phyloP scores from a whole-genome alignment of 2,113 vertebrate genomes.

The Ancistrus triradiatus region DNA sequence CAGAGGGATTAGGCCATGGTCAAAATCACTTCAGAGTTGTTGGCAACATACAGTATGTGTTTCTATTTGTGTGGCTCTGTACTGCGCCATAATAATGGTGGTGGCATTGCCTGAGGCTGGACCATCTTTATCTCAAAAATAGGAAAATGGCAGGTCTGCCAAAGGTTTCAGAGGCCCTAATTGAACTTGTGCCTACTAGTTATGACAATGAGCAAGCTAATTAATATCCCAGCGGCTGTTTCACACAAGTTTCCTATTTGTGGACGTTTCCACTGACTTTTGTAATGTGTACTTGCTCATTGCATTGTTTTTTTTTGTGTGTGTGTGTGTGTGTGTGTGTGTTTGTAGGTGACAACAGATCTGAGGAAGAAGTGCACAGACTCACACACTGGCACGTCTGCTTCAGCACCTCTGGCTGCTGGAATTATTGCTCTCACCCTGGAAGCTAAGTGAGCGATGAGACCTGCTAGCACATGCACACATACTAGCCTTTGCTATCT shows the following conservation, averaged over 20 bases:
- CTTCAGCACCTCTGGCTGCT: conserved; percentile 68
- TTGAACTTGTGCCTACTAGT: conserved; percentile 30
- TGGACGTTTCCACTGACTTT: conserved; percentile 4
- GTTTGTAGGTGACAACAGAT: conserved; percentile 68
- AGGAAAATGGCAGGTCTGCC: conserved; percentile 6
- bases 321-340: conserved; percentile 13
- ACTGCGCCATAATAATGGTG: conserved; percentile 7
- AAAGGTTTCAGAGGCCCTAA: conserved; percentile 26
- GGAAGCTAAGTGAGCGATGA: conserved; percentile 68
- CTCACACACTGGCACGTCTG: conserved; percentile 69
- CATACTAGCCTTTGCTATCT: background rate
- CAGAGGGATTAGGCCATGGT: no score
- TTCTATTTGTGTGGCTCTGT: background rate
- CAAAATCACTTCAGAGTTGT: no score
- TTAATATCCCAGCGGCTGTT: no score
- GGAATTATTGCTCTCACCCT: conserved; percentile 69
- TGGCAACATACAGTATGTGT: no score
- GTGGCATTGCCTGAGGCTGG: conserved; percentile 24
- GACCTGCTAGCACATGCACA: conserved; percentile 23
- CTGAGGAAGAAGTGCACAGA: conserved; percentile 71
- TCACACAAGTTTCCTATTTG: conserved; percentile 2
- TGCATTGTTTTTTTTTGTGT: conserved; percentile 13
- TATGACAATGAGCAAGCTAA: conserved; percentile 20
- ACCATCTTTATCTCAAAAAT: conserved; percentile 21
- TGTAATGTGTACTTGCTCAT: conserved; percentile 16